phyloP scores from a whole-genome alignment of 1,140 invertebrate genomes.

The Drosophila malerkotliana region DNA sequence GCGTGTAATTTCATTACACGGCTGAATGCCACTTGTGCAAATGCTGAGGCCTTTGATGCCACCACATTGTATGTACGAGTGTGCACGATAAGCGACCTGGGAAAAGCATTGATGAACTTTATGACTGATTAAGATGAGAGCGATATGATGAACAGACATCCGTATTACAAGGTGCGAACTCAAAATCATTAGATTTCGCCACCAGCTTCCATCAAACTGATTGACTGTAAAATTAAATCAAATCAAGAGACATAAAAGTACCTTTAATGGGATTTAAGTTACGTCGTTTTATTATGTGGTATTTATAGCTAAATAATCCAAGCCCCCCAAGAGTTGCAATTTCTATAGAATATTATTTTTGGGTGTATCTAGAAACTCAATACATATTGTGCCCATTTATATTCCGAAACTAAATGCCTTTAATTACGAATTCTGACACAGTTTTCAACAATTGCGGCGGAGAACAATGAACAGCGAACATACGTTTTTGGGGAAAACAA shows the following conservation, averaged over 20 bases:
- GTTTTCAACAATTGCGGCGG: conserved; percentile 21
- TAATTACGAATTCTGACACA: conserved; percentile 35
- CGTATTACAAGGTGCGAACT: conserved; percentile 13
- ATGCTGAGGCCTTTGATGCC: conserved; percentile 18
- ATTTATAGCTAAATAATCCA: no score
- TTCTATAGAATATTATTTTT: conserved; percentile 1
- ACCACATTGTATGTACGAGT: conserved; percentile 23
- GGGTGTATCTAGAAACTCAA: conserved; percentile 19
- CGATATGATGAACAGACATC: conserved; percentile 2
- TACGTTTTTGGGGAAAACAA: conserved; percentile 35
- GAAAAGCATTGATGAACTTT: conserved; percentile 18
- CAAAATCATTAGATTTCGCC: not conserved
- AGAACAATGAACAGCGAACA: conserved; percentile 25
- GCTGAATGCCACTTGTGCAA: conserved; percentile 52
- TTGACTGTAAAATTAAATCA: conserved; percentile 8
- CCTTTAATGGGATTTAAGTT: no score
- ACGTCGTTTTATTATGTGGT: no score
- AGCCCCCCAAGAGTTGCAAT: not conserved
- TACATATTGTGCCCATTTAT: not conserved
- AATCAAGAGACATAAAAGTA: not conserved
- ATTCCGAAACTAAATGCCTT: conserved; percentile 27
- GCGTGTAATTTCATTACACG: conserved; percentile 77
- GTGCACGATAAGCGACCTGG: conserved; percentile 38
- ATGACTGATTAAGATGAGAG: conserved; percentile 35
- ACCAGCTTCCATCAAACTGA: not conserved